Evolutionary conservation across 1,140 invertebrate genomes (phyloP).

Genomic region (Leptopilina boulardi): DNA sequence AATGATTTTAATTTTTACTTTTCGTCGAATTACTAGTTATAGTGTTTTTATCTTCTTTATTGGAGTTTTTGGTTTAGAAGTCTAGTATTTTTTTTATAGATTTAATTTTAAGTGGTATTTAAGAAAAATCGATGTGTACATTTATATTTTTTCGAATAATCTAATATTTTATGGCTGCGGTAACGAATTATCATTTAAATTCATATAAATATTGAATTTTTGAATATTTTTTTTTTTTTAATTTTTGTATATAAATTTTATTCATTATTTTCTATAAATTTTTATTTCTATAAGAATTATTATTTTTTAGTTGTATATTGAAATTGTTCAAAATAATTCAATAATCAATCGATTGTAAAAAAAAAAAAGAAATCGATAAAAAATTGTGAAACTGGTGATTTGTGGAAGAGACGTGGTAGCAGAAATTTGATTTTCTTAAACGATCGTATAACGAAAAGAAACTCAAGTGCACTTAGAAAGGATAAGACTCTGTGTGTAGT

Average conservation of each 20-base stretch:
- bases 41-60: neutral
- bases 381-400: slow-evolving; percentile 2
- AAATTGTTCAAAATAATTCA: neutral
- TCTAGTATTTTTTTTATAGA: no score
- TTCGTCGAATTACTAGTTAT: no score
- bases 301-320: no score
- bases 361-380: slow-evolving; percentile 13
- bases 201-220: no score
- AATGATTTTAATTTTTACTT: no score
- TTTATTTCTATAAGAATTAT: no score
- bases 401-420: neutral
- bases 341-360: neutral
- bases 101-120: neutral
- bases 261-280: no score
- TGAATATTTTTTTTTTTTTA: no score
- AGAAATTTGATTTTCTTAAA: slow-evolving; percentile 32
- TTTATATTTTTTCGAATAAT: neutral
- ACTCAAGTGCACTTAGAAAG: slow-evolving; percentile 31
- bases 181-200: no score
- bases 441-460: neutral
- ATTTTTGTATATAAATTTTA: no score
- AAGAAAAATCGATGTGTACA: neutral
- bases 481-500: neutral
- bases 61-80: neutral
- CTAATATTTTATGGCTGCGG: neutral